phyloP scores from a whole-genome alignment of 2,888 invertebrate genomes.

The Ophioninae sp. region DNA sequence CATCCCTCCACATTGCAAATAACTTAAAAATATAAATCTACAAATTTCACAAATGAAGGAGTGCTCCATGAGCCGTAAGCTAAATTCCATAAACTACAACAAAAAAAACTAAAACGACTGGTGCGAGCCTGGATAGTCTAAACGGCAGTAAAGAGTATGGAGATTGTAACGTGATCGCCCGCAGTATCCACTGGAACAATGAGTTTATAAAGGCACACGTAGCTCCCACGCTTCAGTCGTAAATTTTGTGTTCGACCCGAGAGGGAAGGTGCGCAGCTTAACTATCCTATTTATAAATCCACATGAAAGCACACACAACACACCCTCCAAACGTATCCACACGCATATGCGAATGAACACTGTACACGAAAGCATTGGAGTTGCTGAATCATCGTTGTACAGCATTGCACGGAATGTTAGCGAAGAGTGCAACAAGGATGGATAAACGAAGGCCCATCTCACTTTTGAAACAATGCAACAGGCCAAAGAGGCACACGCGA shows the following conservation, averaged over 20 bases:
- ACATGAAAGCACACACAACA: background rate
- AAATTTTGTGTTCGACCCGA: conserved; percentile 38
- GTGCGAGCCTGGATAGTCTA: background rate
- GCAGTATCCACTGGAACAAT: conserved; percentile 39
- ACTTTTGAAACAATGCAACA: conserved; percentile 54
- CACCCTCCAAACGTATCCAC: background rate
- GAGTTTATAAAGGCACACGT: conserved; percentile 21
- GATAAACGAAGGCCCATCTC: conserved; percentile 3
- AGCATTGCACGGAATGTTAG: conserved; percentile 22
- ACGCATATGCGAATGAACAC: background rate
- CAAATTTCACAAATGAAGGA: background rate
- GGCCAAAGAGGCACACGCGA: conserved; percentile 39
- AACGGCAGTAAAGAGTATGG: background rate
- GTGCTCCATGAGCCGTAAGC: background rate
- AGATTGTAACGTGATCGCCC: conserved; percentile 32
- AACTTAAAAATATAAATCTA: background rate
- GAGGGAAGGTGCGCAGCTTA: conserved; percentile 1
- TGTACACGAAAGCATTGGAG: background rate
- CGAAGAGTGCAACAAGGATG: conserved; percentile 10
- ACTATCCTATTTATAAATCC: conserved; percentile 8
- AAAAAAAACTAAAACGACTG: background rate
- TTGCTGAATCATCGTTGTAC: conserved; percentile 21
- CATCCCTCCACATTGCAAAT: background rate
- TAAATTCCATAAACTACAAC: background rate
- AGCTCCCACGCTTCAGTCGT: conserved; percentile 39